Evolutionary conservation across 2,797 vertebrate species (phyloP).

Genomic region (Falco naumanni): DNA sequence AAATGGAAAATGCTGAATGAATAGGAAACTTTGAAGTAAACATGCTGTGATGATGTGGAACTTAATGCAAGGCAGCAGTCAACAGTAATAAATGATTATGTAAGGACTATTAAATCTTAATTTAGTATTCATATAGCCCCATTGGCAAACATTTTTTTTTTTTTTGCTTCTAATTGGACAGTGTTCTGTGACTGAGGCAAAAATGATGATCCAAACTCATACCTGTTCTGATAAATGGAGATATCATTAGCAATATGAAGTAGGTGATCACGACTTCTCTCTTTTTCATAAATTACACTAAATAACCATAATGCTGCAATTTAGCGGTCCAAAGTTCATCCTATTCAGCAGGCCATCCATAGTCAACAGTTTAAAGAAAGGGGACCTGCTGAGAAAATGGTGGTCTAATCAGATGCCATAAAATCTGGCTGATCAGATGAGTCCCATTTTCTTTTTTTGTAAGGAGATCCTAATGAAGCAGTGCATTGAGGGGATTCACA

Average conservation of each 20-base stretch:
- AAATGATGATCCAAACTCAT: slow-evolving; percentile 75
- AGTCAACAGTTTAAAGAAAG: slow-evolving; percentile 97
- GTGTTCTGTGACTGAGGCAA: slow-evolving; percentile 61
- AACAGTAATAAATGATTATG: slow-evolving; percentile 62
- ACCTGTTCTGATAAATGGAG: slow-evolving; percentile 83
- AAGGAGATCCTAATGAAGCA: slow-evolving; percentile 91
- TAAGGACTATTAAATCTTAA: slow-evolving; percentile 74
- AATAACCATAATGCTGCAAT: slow-evolving; percentile 99
- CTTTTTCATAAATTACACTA: slow-evolving; percentile 95
- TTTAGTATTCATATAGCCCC: slow-evolving; percentile 60
- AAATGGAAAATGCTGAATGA: slow-evolving; percentile 8
- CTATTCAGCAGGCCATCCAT: slow-evolving; percentile 92
- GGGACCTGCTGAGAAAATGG: slow-evolving; percentile 98
- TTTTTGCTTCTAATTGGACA: slow-evolving; percentile 70
- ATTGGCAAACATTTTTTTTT: slow-evolving; percentile 55
- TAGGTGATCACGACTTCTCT: slow-evolving; percentile 83
- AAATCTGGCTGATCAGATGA: slow-evolving; percentile 96
- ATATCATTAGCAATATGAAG: slow-evolving; percentile 83
- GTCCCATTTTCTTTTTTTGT: slow-evolving; percentile 83
- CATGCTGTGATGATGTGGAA: slow-evolving; percentile 28
- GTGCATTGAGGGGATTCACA: slow-evolving; percentile 81
- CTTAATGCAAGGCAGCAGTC: slow-evolving; percentile 50
- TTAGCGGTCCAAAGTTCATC: slow-evolving; percentile 93
- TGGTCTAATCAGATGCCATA: slow-evolving; percentile 98
- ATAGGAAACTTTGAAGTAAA: slow-evolving; percentile 55